Percentiles rank a stretch among this genome's conserved stretches.
These are phyloP conservation scores for Pomatorhinus ruficollis DNA, from an alignment of 2,113 vertebrate genomes.

Conservation along the genomic window DNA sequence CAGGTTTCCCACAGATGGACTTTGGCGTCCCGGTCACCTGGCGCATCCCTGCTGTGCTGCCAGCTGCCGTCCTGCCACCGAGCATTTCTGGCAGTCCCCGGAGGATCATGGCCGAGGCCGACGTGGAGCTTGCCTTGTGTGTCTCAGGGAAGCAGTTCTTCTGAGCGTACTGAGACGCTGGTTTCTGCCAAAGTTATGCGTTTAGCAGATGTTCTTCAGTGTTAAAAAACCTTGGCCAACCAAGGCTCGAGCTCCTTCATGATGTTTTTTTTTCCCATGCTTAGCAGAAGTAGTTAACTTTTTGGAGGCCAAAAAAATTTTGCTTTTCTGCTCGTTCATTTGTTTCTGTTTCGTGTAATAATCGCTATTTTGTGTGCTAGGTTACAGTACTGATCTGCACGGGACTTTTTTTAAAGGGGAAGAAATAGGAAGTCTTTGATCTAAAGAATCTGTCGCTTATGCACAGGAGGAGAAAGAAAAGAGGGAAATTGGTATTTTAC, in stretches of 20 bases:
- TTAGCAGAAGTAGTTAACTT: background rate
- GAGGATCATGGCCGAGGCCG: background rate
- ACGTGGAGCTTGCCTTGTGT: background rate
- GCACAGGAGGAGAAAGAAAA: background rate
- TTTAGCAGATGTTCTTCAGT: background rate
- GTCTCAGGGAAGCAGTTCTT: background rate
- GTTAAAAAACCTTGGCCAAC: background rate
- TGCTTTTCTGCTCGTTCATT: background rate
- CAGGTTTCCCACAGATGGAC: rapidly evolving
- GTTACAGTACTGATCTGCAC: background rate
- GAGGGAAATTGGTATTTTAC: background rate
- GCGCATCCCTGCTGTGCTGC: background rate
- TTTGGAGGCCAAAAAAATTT: background rate
- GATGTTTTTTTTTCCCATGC: background rate
- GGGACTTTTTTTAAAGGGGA: background rate
- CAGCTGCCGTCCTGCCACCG: background rate
- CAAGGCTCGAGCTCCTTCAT: background rate
- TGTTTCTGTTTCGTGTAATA: background rate
- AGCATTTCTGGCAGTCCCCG: background rate
- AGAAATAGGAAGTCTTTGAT: background rate
- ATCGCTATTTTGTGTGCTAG: rapidly evolving
- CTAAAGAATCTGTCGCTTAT: background rate
- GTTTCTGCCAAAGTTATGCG: background rate
- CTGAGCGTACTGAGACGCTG: background rate
- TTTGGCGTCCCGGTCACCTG: background rate